Evolutionary conservation across 2,888 invertebrate genomes (phyloP).

Genomic region (Melinopterus prodromus): DNA sequence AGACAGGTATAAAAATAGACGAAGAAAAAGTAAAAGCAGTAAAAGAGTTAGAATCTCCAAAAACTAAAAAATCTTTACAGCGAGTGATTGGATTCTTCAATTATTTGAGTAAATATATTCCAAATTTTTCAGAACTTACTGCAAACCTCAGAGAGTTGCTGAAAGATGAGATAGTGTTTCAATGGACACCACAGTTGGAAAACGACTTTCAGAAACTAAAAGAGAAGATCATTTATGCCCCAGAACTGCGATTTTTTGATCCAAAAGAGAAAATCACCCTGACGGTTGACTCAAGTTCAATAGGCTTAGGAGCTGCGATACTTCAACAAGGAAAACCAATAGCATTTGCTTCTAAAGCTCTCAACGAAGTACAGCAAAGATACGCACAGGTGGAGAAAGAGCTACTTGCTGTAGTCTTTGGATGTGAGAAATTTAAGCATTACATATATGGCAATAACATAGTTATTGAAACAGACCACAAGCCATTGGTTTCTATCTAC

Average conservation of each 20-base stretch:
- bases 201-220: slow-evolving; percentile 15
- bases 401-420: slow-evolving; percentile 9
- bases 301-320: slow-evolving; percentile 42
- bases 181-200: slow-evolving; percentile 10
- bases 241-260: slow-evolving; percentile 18
- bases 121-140: slow-evolving; percentile 16
- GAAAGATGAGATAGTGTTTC: slow-evolving; percentile 25
- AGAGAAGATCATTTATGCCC: slow-evolving; percentile 16
- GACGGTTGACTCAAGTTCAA: slow-evolving; percentile 42
- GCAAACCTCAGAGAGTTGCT: slow-evolving; percentile 16
- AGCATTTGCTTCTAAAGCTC: slow-evolving; percentile 46
- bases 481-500: slow-evolving; percentile 20
- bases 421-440: slow-evolving; percentile 16
- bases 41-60: slow-evolving; percentile 15
- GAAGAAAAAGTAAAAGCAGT: slow-evolving; percentile 13
- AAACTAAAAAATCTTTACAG: slow-evolving; percentile 22
- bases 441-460: slow-evolving; percentile 21
- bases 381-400: slow-evolving; percentile 33
- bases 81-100: slow-evolving; percentile 21
- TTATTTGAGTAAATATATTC: slow-evolving; percentile 13
- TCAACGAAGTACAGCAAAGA: slow-evolving; percentile 37
- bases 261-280: slow-evolving; percentile 30
- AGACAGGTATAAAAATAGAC: slow-evolving; percentile 5
- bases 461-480: slow-evolving; percentile 14
- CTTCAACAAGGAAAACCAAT: slow-evolving; percentile 46